Conservation (phyloP, 2,888 invertebrate species). For the Sipunculus nudus region DNA sequence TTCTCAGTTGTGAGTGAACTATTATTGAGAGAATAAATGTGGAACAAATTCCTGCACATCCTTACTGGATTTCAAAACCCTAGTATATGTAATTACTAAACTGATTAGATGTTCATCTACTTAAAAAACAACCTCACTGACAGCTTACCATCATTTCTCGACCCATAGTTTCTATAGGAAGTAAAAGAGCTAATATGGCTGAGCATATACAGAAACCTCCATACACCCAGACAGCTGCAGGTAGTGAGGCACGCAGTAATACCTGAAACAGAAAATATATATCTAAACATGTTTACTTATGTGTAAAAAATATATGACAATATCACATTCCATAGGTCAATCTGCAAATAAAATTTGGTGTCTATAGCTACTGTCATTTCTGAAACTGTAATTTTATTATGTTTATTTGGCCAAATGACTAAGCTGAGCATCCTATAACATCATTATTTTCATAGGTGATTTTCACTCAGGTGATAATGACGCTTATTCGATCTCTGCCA, state of each 20-base stretch:
- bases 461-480: too few species aligned
- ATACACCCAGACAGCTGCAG: conserved; percentile 80
- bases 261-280: conserved; percentile 70
- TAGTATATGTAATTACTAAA: too few species aligned
- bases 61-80: too few species aligned
- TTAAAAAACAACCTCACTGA: neutral
- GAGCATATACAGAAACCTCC: conserved; percentile 80
- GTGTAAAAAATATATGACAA: conserved; percentile 1
- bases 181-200: conserved; percentile 78
- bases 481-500: too few species aligned
- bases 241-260: conserved; percentile 78
- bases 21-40: neutral
- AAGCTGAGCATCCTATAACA: neutral
- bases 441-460: neutral
- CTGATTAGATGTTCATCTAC: too few species aligned
- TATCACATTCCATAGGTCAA: too few species aligned
- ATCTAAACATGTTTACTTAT: neutral
- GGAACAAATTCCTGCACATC: too few species aligned
- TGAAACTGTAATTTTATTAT: neutral
- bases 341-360: too few species aligned
- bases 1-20: neutral
- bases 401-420: neutral
- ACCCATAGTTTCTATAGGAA: conserved; percentile 87
- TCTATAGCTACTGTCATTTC: too few species aligned
- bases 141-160: conserved; percentile 66